phyloP scores from a whole-genome alignment of 1,140 invertebrate species.

The Acyrthosiphon pisum region DNA sequence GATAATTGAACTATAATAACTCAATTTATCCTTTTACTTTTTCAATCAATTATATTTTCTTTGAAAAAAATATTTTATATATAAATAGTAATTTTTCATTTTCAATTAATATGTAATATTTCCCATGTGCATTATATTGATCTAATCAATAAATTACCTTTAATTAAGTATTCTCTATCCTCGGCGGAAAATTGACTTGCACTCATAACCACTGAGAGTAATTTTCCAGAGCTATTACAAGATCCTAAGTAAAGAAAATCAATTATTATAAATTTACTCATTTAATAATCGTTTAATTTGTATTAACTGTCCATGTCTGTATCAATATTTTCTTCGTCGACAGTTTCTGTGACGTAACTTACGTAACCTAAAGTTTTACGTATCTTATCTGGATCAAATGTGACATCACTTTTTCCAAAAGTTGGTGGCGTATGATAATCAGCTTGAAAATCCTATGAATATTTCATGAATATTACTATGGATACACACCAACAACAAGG shows the following conservation, averaged over 20 bases:
- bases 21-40: background rate
- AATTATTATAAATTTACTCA: background rate
- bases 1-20: background rate
- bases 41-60: background rate
- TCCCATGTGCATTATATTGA: background rate
- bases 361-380: conserved; percentile 41
- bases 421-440: background rate
- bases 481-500: conserved; percentile 41
- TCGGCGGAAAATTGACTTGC: background rate
- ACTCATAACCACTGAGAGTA: conserved; percentile 39
- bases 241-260: conserved; percentile 28
- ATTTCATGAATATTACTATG: conserved; percentile 49
- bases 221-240: conserved; percentile 36
- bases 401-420: background rate
- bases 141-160: conserved; percentile 8
- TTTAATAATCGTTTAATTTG: background rate
- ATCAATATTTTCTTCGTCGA: background rate
- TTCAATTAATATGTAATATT: background rate
- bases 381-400: conserved; percentile 43
- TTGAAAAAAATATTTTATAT: background rate
- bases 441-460: conserved; percentile 42
- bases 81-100: background rate
- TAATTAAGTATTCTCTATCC: conserved; percentile 41
- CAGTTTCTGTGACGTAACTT: background rate
- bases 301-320: conserved; percentile 44